Conservation (phyloP, 2,888 invertebrate genomes). For the Nephrotoma guestfalica region DNA sequence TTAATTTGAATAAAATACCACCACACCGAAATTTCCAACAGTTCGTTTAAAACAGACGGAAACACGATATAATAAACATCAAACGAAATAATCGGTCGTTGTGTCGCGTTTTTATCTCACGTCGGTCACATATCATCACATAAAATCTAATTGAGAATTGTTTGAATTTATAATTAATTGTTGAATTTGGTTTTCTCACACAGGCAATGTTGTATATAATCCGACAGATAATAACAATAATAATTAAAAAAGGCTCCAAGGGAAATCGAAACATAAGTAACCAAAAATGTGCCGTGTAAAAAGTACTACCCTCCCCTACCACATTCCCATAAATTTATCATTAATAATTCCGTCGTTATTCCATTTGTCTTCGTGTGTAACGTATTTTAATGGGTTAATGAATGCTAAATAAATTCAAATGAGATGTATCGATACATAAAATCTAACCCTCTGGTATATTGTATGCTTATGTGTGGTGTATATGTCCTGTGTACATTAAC, state of each 20-base stretch:
- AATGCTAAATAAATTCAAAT: slow-evolving; percentile 32
- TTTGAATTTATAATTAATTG: not conserved
- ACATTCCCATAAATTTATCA: not conserved
- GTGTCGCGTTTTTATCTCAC: not conserved
- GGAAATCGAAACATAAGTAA: not conserved
- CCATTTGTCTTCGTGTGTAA: not conserved
- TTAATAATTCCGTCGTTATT: not conserved
- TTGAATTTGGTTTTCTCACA: not conserved
- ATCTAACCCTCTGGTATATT: slow-evolving; percentile 18
- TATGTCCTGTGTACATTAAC: not conserved
- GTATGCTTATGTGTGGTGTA: not conserved
- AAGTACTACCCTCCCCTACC: not conserved
- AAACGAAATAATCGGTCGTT: not conserved
- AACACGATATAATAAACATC: not conserved
- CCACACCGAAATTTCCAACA: not conserved
- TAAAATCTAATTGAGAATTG: not conserved
- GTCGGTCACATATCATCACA: not conserved
- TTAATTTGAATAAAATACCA: not conserved
- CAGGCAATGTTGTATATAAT: not conserved
- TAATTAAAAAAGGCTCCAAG: not conserved
- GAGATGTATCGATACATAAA: slow-evolving; percentile 27
- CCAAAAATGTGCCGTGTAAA: not conserved
- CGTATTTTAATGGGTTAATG: slow-evolving; percentile 26
- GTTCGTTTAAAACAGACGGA: not conserved
- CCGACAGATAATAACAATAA: not conserved